A percentile compares a stretch with the other conserved stretches of the same genome.
phyloP scores from a whole-genome alignment of 37 sponge, comb jelly and placozoan genomes.

The Halisarca cf. caerulea region DNA sequence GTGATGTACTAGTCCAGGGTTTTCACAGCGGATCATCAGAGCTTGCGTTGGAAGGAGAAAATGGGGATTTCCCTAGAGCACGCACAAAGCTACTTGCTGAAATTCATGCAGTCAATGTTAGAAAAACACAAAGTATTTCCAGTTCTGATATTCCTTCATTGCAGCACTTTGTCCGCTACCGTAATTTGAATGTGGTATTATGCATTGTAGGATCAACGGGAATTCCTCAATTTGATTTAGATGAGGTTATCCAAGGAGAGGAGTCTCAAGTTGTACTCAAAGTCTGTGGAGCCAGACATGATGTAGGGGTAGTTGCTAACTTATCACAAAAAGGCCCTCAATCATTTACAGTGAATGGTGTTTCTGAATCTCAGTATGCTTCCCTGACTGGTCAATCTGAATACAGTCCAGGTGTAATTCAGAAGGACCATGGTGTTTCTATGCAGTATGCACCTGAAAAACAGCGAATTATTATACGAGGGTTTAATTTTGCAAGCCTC shows the following conservation, averaged over 20 bases:
- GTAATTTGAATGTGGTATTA: not conserved
- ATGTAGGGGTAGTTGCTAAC: not conserved
- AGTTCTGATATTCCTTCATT: not conserved
- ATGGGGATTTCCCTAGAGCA: not conserved
- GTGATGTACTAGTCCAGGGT: slow-evolving; percentile 19
- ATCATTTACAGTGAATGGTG: not conserved
- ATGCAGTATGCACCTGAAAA: not conserved
- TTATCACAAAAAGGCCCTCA: not conserved
- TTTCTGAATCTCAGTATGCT: not conserved
- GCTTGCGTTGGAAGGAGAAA: not conserved
- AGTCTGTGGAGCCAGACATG: not conserved
- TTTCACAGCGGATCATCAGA: not conserved
- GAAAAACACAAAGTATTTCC: not conserved
- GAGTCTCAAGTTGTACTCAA: not conserved
- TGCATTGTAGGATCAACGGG: not conserved
- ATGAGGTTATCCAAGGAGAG: not conserved
- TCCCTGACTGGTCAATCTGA: not conserved
- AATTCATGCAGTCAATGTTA: not conserved
- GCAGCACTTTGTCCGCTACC: not conserved
- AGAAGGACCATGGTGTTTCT: not conserved
- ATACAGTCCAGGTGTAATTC: not conserved
- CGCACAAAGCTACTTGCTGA: not conserved
- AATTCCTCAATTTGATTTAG: not conserved
- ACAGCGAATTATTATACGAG: not conserved
- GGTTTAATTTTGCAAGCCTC: not conserved